Evolutionary conservation across 2,113 vertebrate species (phyloP).

Genomic region (Sinocyclocheilus anshuiensis): DNA sequence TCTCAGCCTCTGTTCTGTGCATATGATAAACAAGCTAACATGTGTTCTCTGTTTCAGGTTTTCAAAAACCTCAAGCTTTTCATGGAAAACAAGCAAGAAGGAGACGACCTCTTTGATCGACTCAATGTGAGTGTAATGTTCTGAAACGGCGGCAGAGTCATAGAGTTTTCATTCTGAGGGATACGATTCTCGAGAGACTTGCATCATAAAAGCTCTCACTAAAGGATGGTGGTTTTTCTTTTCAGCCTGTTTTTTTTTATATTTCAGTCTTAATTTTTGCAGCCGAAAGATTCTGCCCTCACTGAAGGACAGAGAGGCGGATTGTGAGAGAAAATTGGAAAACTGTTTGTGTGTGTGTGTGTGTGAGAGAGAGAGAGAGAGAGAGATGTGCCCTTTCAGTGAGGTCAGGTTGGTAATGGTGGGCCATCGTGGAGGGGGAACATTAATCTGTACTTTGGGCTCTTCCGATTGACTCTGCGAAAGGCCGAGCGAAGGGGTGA

Average conservation of each 20-base stretch:
- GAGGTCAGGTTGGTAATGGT: slow-evolving; percentile 67
- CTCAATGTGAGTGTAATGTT: slow-evolving; percentile 62
- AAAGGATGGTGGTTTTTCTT: slow-evolving; percentile 10
- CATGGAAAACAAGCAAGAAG: slow-evolving; percentile 72
- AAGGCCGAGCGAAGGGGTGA: slow-evolving; percentile 64
- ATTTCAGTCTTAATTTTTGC: slow-evolving; percentile 25
- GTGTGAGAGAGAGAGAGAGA: slow-evolving; percentile 51
- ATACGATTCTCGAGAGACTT: slow-evolving; percentile 4
- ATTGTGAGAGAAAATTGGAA: not conserved
- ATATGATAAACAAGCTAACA: slow-evolving; percentile 34
- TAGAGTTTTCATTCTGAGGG: slow-evolving; percentile 33
- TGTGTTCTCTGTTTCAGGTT: slow-evolving; percentile 69
- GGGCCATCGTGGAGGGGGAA: slow-evolving; percentile 66
- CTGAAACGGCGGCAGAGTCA: slow-evolving; percentile 5
- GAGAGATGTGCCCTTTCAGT: slow-evolving; percentile 45
- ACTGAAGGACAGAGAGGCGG: slow-evolving; percentile 6
- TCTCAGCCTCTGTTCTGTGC: slow-evolving; percentile 9
- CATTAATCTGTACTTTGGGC: slow-evolving; percentile 68
- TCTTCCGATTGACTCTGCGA: slow-evolving; percentile 66
- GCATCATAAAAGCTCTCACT: slow-evolving; percentile 18
- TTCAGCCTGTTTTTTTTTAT: not conserved
- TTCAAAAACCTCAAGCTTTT: slow-evolving; percentile 83
- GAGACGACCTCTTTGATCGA: slow-evolving; percentile 79
- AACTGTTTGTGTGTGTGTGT: not conserved
- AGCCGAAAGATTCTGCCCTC: not conserved